Percentiles rank a stretch among this genome's conserved stretches.
These are phyloP conservation scores for Montipora foliosa DNA, from an alignment of 64 coral and sea anemone genomes.

Conservation along the genomic window DNA sequence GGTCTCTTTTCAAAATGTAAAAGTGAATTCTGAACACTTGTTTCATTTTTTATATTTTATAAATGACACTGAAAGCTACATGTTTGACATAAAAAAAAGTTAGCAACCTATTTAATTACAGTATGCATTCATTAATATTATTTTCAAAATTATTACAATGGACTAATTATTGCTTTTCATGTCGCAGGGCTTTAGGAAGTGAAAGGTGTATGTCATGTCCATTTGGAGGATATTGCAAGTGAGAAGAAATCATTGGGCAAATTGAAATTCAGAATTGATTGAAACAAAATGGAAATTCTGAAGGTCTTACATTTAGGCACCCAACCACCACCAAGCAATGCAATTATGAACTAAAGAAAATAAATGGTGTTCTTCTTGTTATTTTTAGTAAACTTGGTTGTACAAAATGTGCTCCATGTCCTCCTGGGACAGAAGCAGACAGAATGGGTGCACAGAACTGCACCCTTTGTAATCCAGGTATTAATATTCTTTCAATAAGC, in stretches of 20 bases:
- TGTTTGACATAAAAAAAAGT: no score
- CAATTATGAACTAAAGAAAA: no score
- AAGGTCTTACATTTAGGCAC: no score
- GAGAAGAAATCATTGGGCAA: background rate
- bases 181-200: background rate
- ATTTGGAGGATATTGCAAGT: background rate
- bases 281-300: no score
- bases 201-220: background rate
- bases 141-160: background rate
- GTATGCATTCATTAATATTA: background rate
- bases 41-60: no score
- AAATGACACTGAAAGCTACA: no score
- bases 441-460: slow-evolving; percentile 55
- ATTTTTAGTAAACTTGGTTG: background rate
- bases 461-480: slow-evolving; percentile 39
- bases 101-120: background rate
- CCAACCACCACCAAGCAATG: no score
- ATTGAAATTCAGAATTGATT: no score
- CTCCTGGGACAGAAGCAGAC: slow-evolving; percentile 25
- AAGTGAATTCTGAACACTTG: no score
- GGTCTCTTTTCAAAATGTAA: no score
- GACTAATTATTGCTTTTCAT: background rate
- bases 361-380: background rate
- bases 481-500: background rate
- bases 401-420: background rate